Conservation (phyloP, 2,113 vertebrate genomes). For the Eulemur rufifrons region DNA sequence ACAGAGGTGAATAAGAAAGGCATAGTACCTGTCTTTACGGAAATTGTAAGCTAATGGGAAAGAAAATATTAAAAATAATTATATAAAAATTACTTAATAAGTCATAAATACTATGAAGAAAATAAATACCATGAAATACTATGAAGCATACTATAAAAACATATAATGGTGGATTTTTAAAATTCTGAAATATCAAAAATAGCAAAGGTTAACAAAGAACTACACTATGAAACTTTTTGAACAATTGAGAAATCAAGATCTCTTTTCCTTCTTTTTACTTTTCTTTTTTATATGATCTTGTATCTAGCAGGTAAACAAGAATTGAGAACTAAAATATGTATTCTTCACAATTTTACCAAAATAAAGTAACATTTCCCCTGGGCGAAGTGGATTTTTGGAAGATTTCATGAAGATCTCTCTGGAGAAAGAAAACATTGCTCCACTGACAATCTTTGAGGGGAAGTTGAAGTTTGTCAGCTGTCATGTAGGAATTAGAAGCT, state of each 20-base stretch:
- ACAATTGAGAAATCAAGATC: background rate
- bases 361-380: background rate
- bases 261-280: background rate
- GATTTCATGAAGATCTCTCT: background rate
- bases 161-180: background rate
- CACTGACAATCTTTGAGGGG: background rate
- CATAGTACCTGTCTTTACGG: background rate
- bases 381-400: background rate
- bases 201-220: background rate
- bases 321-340: slow-evolving; percentile 11
- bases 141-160: background rate
- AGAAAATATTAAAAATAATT: slow-evolving; percentile 22
- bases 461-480: background rate
- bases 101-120: background rate
- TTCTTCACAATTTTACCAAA: background rate
- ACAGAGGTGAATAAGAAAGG: background rate
- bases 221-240: background rate
- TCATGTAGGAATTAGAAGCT: background rate
- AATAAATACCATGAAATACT: background rate
- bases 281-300: background rate
- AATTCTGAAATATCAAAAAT: slow-evolving; percentile 24
- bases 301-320: background rate
- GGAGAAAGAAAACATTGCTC: background rate
- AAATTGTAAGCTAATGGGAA: background rate
- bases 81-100: background rate